Conservation (phyloP, 2,797 vertebrate species). For the Coccyzus lansbergi region DNA sequence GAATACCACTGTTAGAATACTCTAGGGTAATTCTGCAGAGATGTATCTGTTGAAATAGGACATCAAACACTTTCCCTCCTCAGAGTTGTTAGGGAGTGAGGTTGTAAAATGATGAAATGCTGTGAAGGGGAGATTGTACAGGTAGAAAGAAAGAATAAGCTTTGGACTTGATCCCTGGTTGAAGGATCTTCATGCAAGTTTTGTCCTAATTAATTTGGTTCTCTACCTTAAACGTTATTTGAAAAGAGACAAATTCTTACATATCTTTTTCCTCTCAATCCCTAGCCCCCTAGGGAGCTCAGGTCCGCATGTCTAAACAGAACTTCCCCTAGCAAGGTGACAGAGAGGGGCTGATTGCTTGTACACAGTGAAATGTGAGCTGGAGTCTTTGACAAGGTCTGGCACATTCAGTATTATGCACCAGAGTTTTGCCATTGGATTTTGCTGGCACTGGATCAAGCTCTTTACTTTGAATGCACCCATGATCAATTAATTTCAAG, state of each 20-base stretch:
- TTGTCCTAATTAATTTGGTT: neutral
- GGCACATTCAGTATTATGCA: neutral
- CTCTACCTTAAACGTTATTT: neutral
- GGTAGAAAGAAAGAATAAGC: neutral
- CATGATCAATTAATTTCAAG: neutral
- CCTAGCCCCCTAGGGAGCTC: neutral
- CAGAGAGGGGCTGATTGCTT: neutral
- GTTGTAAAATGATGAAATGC: neutral
- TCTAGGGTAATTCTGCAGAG: neutral
- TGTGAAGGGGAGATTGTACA: neutral
- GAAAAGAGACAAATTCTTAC: neutral
- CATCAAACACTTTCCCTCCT: neutral
- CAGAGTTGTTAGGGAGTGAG: neutral
- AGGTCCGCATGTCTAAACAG: neutral
- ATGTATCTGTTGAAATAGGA: neutral
- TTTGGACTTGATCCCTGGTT: neutral
- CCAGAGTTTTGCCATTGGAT: neutral
- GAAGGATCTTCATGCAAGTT: neutral
- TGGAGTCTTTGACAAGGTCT: neutral
- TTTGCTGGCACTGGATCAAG: slow-evolving; percentile 33
- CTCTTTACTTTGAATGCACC: slow-evolving; percentile 26
- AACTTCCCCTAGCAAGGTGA: neutral
- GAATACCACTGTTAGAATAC: neutral
- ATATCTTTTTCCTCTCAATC: neutral
- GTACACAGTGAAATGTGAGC: neutral